These are phyloP conservation scores for Diogma glabrata DNA, from an alignment of 2,888 invertebrate species.

Conservation along the genomic window DNA sequence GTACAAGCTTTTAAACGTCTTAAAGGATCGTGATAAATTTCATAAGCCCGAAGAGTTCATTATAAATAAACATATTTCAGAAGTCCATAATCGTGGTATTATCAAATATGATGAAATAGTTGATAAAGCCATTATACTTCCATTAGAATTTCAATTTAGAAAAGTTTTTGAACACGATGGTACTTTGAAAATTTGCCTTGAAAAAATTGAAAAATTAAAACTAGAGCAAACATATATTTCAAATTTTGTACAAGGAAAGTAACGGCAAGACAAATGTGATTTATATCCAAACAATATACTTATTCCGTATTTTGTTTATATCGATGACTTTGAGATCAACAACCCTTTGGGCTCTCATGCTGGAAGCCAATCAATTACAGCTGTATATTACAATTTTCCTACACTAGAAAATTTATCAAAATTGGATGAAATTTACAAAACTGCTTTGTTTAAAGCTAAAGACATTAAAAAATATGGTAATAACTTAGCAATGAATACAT, in stretches of 20 bases:
- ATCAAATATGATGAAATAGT: background rate
- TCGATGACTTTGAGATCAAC: too few species aligned
- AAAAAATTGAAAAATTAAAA: background rate
- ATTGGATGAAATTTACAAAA: too few species aligned
- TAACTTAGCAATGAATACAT: too few species aligned
- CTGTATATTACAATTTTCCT: too few species aligned
- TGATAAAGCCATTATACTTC: constrained; percentile 3
- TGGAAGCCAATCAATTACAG: too few species aligned
- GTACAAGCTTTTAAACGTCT: background rate
- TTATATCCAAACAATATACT: constrained; percentile 7
- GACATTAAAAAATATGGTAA: too few species aligned
- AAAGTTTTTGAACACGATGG: constrained; percentile 3
- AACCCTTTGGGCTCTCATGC: too few species aligned
- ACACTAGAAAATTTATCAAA: too few species aligned
- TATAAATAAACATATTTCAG: constrained; percentile 5
- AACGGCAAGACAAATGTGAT: too few species aligned
- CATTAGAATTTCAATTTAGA: constrained; percentile 1
- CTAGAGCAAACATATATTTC: background rate
- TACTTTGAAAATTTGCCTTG: background rate
- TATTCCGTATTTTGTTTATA: too few species aligned
- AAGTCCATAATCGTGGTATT: background rate
- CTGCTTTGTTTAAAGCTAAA: too few species aligned
- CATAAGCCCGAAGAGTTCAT: constrained; percentile 1
- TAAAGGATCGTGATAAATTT: constrained; percentile 2
- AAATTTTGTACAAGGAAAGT: constrained; percentile 13